Evolutionary conservation across 2,888 invertebrate species (phyloP).

Genomic region (Masnerella sp.): DNA sequence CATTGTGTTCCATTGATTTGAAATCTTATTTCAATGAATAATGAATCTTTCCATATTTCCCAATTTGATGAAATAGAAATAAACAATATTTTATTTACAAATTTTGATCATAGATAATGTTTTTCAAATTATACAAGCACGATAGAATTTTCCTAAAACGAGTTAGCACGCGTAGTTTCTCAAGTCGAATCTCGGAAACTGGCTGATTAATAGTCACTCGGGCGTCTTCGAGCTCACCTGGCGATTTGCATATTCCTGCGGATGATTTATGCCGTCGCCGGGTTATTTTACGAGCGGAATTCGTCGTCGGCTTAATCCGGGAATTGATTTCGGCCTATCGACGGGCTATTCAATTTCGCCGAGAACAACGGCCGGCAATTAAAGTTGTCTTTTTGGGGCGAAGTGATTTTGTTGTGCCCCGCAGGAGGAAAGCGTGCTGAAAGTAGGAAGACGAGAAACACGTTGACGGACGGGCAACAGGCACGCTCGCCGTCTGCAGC

Average conservation of each 20-base stretch:
- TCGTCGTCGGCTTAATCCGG: conserved; percentile 30
- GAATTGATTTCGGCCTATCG: conserved; percentile 45
- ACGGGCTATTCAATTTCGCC: conserved; percentile 34
- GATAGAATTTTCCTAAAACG: no score
- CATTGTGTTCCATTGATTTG: no score
- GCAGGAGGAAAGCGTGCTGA: conserved; percentile 53
- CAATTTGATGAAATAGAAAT: no score
- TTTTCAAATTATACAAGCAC: no score
- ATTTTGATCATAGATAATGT: no score
- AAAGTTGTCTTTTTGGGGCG: conserved; percentile 41
- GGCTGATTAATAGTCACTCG: no score
- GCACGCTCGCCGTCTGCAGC: conserved; percentile 66
- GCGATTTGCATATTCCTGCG: conserved; percentile 52
- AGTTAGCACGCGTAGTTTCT: no score
- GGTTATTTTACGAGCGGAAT: conserved; percentile 43
- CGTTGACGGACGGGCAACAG: conserved; percentile 67
- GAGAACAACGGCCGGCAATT: conserved; percentile 25
- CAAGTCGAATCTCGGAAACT: no score
- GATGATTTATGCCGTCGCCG: conserved; percentile 48
- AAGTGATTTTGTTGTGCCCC: conserved; percentile 49
- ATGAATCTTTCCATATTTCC: no score
- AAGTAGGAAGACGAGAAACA: conserved; percentile 57
- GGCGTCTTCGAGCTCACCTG: no score
- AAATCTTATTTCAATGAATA: no score
- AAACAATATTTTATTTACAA: no score